These are phyloP conservation scores for Ptychochromis oligacanthus DNA, from an alignment of 2,113 vertebrate genomes.

Conservation along the genomic window DNA sequence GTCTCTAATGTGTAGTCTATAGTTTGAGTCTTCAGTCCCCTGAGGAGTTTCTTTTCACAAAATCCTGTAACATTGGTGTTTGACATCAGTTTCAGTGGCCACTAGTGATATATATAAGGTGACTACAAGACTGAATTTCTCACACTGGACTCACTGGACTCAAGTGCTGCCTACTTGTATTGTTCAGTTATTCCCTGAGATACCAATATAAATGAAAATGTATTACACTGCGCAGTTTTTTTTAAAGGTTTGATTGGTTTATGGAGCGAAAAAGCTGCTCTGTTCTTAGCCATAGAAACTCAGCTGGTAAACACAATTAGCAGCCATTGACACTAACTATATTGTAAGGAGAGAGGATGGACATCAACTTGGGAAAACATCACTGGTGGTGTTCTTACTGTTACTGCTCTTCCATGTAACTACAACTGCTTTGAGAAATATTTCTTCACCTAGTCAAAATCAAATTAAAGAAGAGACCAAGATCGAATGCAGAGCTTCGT, in stretches of 20 bases:
- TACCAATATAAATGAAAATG: background rate
- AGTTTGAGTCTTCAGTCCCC: background rate
- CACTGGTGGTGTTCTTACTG: background rate
- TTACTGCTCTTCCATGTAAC: background rate
- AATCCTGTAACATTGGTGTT: background rate
- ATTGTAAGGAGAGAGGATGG: background rate
- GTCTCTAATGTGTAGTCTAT: background rate
- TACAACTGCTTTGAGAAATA: background rate
- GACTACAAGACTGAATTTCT: background rate
- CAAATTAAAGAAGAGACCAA: background rate
- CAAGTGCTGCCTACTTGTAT: background rate
- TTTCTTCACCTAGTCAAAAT: background rate
- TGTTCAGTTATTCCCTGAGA: background rate
- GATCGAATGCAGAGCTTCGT: too few species aligned
- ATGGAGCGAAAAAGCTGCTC: background rate
- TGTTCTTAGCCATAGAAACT: background rate
- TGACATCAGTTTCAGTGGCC: background rate
- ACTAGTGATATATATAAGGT: background rate
- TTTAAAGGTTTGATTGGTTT: background rate
- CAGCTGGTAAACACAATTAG: background rate
- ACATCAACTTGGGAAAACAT: background rate
- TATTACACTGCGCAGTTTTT: background rate
- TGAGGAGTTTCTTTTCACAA: background rate
- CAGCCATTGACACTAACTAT: slow-evolving; percentile 1
- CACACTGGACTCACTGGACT: background rate